Evolutionary conservation across 2,888 invertebrate genomes (phyloP).

Genomic region (Pheosia tremula): DNA sequence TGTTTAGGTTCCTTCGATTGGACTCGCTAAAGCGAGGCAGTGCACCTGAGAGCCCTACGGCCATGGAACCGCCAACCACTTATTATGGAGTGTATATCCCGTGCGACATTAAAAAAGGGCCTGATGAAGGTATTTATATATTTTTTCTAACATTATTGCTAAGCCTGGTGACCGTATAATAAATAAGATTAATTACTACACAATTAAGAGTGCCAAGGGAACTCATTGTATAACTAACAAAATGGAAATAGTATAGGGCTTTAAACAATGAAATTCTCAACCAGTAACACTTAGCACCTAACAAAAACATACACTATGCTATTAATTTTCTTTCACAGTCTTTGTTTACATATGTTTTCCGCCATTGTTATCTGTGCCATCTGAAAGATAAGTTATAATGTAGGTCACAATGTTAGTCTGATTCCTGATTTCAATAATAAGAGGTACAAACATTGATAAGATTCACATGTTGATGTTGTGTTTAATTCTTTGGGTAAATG

Average conservation of each 20-base stretch:
- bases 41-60: slow-evolving; percentile 57
- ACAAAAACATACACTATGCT: slow-evolving; percentile 10
- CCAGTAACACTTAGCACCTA: not conserved
- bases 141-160: not conserved
- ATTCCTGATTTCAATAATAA: slow-evolving; percentile 1
- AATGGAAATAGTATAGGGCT: too few relatives aligned
- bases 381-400: not conserved
- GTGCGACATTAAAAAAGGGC: slow-evolving; percentile 80
- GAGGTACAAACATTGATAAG: not conserved
- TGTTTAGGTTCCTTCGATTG: slow-evolving; percentile 70
- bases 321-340: slow-evolving; percentile 10
- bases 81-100: slow-evolving; percentile 83
- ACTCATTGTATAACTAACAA: too few relatives aligned
- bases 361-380: slow-evolving; percentile 18
- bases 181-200: too few relatives aligned
- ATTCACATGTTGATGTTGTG: not conserved
- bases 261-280: too few relatives aligned
- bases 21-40: slow-evolving; percentile 61
- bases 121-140: slow-evolving; percentile 72
- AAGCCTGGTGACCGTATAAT: not conserved
- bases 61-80: slow-evolving; percentile 59
- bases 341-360: slow-evolving; percentile 1
- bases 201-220: too few relatives aligned
- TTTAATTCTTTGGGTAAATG: too few relatives aligned
- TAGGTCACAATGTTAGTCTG: not conserved